phyloP scores from a whole-genome alignment of 2,797 vertebrate species.

The Sparus aurata region DNA sequence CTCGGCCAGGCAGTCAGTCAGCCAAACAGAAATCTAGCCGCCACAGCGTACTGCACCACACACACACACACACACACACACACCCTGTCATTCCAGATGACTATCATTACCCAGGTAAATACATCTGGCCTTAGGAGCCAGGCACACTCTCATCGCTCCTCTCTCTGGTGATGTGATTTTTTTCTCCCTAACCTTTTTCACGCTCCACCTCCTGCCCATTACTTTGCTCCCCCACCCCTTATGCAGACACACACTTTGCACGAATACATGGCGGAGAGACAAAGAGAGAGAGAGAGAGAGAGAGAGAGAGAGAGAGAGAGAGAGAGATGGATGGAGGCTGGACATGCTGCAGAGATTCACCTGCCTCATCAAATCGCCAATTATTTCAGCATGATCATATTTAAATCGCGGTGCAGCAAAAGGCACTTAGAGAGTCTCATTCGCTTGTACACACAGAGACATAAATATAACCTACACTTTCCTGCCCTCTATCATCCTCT shows the following conservation, averaged over 20 bases:
- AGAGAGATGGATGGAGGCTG: slow-evolving; percentile 21
- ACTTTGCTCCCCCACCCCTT: slow-evolving; percentile 56
- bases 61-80: slow-evolving; percentile 42
- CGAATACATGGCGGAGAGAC: slow-evolving; percentile 27
- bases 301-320: too few species aligned
- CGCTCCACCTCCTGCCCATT: slow-evolving; percentile 74
- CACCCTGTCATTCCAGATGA: slow-evolving; percentile 76
- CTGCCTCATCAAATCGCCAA: slow-evolving; percentile 73
- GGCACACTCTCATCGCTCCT: slow-evolving; percentile 66
- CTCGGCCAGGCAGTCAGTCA: slow-evolving; percentile 54
- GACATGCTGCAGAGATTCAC: slow-evolving; percentile 51
- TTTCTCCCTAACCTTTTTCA: slow-evolving; percentile 76
- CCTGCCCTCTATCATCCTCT: neutral
- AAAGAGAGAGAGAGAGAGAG: slow-evolving; percentile 16
- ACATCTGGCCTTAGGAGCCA: slow-evolving; percentile 82
- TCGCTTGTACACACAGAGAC: slow-evolving; percentile 6
- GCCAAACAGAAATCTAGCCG: slow-evolving; percentile 74
- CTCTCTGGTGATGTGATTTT: slow-evolving; percentile 76
- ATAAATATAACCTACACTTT: slow-evolving; percentile 13
- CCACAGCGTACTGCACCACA: slow-evolving; percentile 48
- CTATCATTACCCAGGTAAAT: slow-evolving; percentile 84
- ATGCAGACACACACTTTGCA: slow-evolving; percentile 58
- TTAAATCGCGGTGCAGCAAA: slow-evolving; percentile 64
- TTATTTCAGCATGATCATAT: slow-evolving; percentile 71
- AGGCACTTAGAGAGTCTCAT: slow-evolving; percentile 55